Percentiles rank a stretch among this genome's conserved stretches.
These are phyloP conservation scores for Zaprionus lineosus DNA, from an alignment of 2,888 invertebrate species.

Conservation along the genomic window DNA sequence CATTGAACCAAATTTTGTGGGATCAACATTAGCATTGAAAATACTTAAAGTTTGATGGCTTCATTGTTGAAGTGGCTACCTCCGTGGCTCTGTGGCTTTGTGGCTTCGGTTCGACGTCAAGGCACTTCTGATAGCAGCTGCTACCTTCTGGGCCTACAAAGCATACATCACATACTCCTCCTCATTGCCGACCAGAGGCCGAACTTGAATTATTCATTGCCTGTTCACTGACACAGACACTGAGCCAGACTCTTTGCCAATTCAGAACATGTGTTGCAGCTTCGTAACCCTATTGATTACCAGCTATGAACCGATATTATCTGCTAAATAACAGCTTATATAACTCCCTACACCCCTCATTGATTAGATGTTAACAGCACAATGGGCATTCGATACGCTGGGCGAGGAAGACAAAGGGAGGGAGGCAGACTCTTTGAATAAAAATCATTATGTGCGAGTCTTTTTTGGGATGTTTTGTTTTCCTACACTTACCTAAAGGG, in stretches of 20 bases:
- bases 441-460: constrained; percentile 18
- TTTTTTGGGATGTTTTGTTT: constrained; percentile 4
- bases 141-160: constrained; percentile 55
- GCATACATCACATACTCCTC: constrained; percentile 52
- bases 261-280: constrained; percentile 53
- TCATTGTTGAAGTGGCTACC: constrained; percentile 67
- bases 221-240: constrained; percentile 7
- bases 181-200: constrained; percentile 69
- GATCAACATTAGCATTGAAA: constrained; percentile 57
- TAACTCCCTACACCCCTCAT: constrained; percentile 6
- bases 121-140: constrained; percentile 52
- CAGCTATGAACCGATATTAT: constrained; percentile 12
- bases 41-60: constrained; percentile 66
- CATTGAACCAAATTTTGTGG: constrained; percentile 49
- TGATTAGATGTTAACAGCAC: constrained; percentile 2
- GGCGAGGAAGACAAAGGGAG: constrained; percentile 6
- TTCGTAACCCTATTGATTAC: constrained; percentile 50
- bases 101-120: constrained; percentile 7
- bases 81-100: not conserved
- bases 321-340: constrained; percentile 3
- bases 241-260: constrained; percentile 48
- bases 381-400: constrained; percentile 19
- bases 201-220: constrained; percentile 9
- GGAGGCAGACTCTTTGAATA: not conserved
- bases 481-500: constrained; percentile 11